Conservation (phyloP, 2,797 vertebrate genomes). For the Peromyscus eremicus region DNA sequence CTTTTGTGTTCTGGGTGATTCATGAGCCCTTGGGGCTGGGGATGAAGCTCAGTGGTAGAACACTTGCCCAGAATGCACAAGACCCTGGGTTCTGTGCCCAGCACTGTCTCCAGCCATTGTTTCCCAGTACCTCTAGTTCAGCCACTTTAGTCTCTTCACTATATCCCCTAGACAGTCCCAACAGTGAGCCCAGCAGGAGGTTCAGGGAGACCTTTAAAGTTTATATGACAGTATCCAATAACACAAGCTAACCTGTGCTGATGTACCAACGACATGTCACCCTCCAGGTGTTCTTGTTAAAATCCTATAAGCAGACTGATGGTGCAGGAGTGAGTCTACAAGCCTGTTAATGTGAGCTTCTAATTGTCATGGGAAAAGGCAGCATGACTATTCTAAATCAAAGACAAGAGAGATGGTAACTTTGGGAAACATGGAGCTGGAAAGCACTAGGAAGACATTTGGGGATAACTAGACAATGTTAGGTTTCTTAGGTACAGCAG, state of each 20-base stretch:
- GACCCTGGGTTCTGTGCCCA: neutral
- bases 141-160: neutral
- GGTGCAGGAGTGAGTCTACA: neutral
- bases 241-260: neutral
- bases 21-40: neutral
- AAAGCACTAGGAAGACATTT: neutral
- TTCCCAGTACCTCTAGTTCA: neutral
- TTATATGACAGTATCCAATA: neutral
- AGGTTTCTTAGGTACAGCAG: neutral
- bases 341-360: neutral
- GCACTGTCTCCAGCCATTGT: neutral
- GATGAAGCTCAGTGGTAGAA: neutral
- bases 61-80: neutral
- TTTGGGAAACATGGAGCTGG: neutral
- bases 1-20: neutral
- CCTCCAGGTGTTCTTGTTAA: neutral
- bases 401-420: neutral
- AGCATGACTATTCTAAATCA: neutral
- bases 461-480: neutral
- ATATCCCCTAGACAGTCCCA: neutral
- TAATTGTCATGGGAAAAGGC: neutral
- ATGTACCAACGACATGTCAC: neutral
- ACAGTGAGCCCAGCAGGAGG: neutral
- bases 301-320: neutral
- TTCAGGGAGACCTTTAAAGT: neutral